phyloP scores from a whole-genome alignment of 2,888 invertebrate species.

The Scelioninae gen. 1 region DNA sequence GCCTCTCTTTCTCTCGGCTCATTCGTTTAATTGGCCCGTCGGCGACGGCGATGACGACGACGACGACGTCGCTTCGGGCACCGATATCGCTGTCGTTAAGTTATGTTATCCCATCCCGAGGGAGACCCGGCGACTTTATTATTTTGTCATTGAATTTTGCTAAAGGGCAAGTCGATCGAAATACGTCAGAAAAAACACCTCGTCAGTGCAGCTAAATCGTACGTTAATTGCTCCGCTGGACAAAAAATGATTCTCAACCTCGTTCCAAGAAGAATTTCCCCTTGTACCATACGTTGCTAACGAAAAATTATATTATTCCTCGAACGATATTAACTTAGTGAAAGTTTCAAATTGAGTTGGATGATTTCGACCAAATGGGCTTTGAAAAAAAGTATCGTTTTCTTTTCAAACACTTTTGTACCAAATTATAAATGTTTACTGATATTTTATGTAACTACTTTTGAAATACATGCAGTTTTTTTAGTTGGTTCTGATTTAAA shows the following conservation, averaged over 20 bases:
- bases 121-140: slow-evolving; percentile 62
- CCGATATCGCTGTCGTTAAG: slow-evolving; percentile 20
- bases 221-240: slow-evolving; percentile 58
- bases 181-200: slow-evolving; percentile 52
- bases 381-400: no score
- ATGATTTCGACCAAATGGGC: no score
- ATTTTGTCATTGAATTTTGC: slow-evolving; percentile 67
- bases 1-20: slow-evolving; percentile 40
- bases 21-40: slow-evolving; percentile 67
- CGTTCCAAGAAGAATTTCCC: slow-evolving; percentile 47
- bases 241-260: slow-evolving; percentile 47
- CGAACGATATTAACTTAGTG: no score
- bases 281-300: slow-evolving; percentile 8
- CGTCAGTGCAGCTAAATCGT: slow-evolving; percentile 59
- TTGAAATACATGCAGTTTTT: no score
- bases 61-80: slow-evolving; percentile 21
- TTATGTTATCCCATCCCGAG: slow-evolving; percentile 51
- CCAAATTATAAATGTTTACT: no score
- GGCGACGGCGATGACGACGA: slow-evolving; percentile 53
- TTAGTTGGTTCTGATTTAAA: no score
- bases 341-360: no score
- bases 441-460: no score
- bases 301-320: slow-evolving; percentile 49
- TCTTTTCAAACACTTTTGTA: no score
- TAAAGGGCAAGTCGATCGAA: slow-evolving; percentile 56